Evolutionary conservation across 1,140 invertebrate genomes (phyloP).

Genomic region (Leptestheria dahalacensis): DNA sequence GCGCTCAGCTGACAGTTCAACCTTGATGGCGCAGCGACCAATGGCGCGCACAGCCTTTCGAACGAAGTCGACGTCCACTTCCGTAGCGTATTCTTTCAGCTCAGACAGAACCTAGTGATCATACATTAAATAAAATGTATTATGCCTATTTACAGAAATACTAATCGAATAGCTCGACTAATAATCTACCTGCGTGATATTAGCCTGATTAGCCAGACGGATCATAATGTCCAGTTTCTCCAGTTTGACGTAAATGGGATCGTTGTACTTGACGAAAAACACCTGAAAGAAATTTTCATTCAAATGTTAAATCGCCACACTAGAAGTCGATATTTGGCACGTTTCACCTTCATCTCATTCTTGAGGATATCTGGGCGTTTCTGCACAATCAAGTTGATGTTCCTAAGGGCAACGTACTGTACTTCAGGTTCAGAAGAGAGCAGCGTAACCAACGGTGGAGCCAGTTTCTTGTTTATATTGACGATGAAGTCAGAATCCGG

Average conservation of each 20-base stretch:
- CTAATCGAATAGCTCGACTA: neutral
- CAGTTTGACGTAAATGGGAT: slow-evolving; percentile 98
- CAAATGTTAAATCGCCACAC: too few relatives aligned
- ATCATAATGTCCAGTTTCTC: slow-evolving; percentile 99
- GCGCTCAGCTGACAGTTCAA: slow-evolving; percentile 93
- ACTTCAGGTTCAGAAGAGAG: slow-evolving; percentile 96
- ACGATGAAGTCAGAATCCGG: slow-evolving; percentile 85
- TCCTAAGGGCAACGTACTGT: slow-evolving; percentile 94
- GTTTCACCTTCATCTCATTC: slow-evolving; percentile 84
- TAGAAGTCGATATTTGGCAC: too few relatives aligned
- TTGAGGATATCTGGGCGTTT: slow-evolving; percentile 98
- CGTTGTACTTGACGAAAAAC: slow-evolving; percentile 99
- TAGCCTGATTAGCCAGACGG: slow-evolving; percentile 88
- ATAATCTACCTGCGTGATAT: slow-evolving; percentile 65
- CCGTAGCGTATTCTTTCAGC: slow-evolving; percentile 95
- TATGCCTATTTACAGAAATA: neutral
- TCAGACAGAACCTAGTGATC: slow-evolving; percentile 66
- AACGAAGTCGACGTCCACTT: slow-evolving; percentile 99
- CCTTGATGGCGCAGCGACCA: slow-evolving; percentile 97
- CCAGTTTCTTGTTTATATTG: slow-evolving; percentile 88
- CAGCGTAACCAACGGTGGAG: slow-evolving; percentile 95
- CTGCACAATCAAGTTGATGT: slow-evolving; percentile 98
- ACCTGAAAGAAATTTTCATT: slow-evolving; percentile 33
- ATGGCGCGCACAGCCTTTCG: slow-evolving; percentile 96
- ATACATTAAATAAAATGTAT: neutral